Conservation (phyloP, 2,113 vertebrate genomes). For the Pomatorhinus ruficollis region DNA sequence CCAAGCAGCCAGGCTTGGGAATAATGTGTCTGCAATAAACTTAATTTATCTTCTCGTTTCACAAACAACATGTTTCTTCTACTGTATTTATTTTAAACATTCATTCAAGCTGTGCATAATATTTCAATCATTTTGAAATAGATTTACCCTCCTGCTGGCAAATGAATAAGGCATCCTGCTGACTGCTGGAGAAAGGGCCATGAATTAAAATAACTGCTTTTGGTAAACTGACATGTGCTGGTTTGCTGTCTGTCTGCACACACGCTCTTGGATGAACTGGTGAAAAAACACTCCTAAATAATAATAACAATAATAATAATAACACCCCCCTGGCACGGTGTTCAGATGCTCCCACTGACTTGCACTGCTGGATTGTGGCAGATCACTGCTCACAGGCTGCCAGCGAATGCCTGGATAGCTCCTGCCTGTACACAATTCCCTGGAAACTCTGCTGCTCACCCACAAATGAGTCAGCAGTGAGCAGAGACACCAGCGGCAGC, state of each 20-base stretch:
- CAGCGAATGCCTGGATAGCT: not conserved
- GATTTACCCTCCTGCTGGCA: constrained; percentile 54
- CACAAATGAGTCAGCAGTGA: not conserved
- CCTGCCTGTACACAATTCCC: not conserved
- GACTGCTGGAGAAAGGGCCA: constrained; percentile 34
- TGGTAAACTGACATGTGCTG: not conserved
- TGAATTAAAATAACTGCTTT: constrained; percentile 40
- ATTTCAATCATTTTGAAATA: constrained; percentile 61
- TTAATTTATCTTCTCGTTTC: constrained; percentile 64
- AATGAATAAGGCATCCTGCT: constrained; percentile 58
- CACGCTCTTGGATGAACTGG: not conserved
- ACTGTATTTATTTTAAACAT: constrained; percentile 64
- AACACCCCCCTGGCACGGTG: not conserved
- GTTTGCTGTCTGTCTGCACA: constrained; percentile 8
- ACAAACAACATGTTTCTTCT: constrained; percentile 63
- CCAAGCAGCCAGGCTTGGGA: not conserved
- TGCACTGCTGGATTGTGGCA: not conserved
- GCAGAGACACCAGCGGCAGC: not conserved
- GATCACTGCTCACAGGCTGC: not conserved
- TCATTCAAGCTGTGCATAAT: constrained; percentile 58
- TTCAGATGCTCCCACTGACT: not conserved
- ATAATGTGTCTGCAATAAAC: not conserved
- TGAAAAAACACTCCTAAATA: not conserved
- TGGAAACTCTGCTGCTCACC: not conserved
- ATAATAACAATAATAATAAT: not conserved